Evolutionary conservation across 2,888 invertebrate genomes (phyloP), one percentile per base, ranked within the genome.

Genomic region (Chironomus riparius): DNA sequence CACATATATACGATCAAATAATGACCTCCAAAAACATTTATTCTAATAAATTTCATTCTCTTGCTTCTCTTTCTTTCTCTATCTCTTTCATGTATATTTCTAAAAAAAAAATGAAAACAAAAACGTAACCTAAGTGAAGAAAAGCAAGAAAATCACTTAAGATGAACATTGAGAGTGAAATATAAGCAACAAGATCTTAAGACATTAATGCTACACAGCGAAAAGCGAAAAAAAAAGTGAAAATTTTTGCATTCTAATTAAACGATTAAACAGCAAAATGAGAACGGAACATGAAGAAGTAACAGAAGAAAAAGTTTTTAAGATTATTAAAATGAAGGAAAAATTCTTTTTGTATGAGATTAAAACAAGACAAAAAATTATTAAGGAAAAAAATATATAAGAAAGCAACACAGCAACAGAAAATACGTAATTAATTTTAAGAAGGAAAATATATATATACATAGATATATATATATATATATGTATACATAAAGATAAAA

Each of bases 261-360:
- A 56, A 56, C 56, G 56, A 56, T 56, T 18, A 56, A 56, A 18
- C 56, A 56, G 18, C 15, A 56, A 56, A 56, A 15, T 18, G 18
- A 56, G 56, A 13, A 15, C 48, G 18, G 76, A 78, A 79, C 78
- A 78, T 79, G 78, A 77, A 78, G 79, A 69, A 77, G 77, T 77
- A 77, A 77, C 71, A 21, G 47, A 15, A 24, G 68, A 47, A 38
- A 18, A 18, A 47, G 18, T 70, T 70, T 47, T 78, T 78, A 78
- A 77, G 78, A 77, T 78, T 78, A 78, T 79, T 77, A 78, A 77
- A 78, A 78, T 68, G 62, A 77, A 76, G 71, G 75, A 73, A 78
- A 78, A 79, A 78, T 78, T 78, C 77, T 22, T 21, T 62, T 73
- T 73, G 47, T 62, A 73, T 73, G 21, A 38, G 47, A 73, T 56